Percentiles rank a stretch among this genome's conserved stretches.
These are phyloP conservation scores for Athrips mouffetella DNA, from an alignment of 2,888 invertebrate genomes.

Conservation along the genomic window DNA sequence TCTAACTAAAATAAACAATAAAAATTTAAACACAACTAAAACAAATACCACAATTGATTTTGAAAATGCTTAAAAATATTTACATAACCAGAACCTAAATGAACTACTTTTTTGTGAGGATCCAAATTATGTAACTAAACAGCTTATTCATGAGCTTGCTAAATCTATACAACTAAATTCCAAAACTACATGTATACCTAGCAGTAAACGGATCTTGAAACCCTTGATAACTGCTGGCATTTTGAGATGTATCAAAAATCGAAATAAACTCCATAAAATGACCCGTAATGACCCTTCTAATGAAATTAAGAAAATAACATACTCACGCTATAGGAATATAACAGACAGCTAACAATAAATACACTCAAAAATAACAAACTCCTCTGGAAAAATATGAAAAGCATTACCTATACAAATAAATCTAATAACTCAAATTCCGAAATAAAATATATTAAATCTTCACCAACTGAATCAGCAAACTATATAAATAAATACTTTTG, in stretches of 20 bases:
- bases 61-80: background rate
- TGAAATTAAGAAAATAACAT: background rate
- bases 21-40: background rate
- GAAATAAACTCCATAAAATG: background rate
- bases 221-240: conserved; percentile 1
- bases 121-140: background rate
- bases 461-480: background rate
- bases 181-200: background rate
- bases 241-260: background rate
- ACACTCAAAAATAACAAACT: conserved; percentile 15
- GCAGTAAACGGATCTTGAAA: background rate
- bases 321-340: conserved; percentile 9
- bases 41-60: background rate
- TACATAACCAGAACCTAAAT: background rate
- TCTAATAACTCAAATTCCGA: background rate
- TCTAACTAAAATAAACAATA: background rate
- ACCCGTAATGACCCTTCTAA: conserved; percentile 15
- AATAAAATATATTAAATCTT: background rate
- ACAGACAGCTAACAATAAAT: conserved; percentile 6
- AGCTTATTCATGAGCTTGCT: background rate
- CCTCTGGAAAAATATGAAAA: conserved; percentile 16
- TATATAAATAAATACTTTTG: conserved; percentile 12
- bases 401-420: conserved; percentile 1
- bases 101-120: background rate
- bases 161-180: background rate